Evolutionary conservation across 2,888 invertebrate species (phyloP).

Genomic region (Zele albiditarsus): DNA sequence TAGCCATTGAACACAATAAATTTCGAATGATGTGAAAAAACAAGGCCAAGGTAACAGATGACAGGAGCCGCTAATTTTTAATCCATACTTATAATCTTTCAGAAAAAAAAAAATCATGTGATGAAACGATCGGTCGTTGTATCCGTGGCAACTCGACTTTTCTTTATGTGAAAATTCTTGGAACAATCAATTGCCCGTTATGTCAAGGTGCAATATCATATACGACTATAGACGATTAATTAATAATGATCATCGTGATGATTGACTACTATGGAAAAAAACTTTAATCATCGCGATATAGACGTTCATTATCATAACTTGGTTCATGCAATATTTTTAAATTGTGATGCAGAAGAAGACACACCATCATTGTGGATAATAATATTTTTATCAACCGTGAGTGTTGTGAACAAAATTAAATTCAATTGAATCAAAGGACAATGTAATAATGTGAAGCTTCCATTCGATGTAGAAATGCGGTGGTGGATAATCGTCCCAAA

Average conservation of each 20-base stretch:
- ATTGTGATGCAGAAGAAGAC: neutral
- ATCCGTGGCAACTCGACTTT: slow-evolving; percentile 10
- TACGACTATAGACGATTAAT: neutral
- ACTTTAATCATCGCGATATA: neutral
- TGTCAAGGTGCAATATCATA: slow-evolving; percentile 6
- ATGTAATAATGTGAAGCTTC: too few species aligned
- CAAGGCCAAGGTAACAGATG: neutral
- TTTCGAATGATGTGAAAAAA: neutral
- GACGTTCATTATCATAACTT: neutral
- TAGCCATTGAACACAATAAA: neutral
- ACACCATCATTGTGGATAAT: neutral
- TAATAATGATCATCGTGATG: neutral
- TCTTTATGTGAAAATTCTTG: neutral
- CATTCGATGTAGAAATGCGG: neutral
- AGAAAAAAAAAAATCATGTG: neutral
- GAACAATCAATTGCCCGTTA: slow-evolving; percentile 18
- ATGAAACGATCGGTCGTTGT: slow-evolving; percentile 38
- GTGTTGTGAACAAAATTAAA: neutral
- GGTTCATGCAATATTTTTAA: neutral
- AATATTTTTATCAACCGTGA: neutral
- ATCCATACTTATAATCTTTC: neutral
- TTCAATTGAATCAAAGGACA: neutral
- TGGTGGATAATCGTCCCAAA: neutral
- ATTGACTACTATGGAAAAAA: neutral
- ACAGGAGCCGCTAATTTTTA: neutral